Evolutionary conservation across 2,797 vertebrate genomes (phyloP).

Genomic region (Dendrocincla tyrannina): DNA sequence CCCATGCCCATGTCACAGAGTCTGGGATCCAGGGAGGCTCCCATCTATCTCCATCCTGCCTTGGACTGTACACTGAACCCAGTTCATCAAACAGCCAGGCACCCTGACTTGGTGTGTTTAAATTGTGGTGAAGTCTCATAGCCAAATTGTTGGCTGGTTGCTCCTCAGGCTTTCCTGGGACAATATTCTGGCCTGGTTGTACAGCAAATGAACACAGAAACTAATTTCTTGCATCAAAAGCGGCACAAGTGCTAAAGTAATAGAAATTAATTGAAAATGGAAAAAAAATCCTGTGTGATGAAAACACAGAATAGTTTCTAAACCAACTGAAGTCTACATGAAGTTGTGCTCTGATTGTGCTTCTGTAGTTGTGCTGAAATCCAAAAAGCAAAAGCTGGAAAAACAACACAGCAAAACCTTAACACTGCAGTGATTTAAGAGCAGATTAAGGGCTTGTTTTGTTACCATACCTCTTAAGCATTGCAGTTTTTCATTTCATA

Average conservation of each 20-base stretch:
- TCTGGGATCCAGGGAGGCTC: background rate
- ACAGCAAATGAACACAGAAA: background rate
- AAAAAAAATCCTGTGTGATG: background rate
- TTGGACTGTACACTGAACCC: background rate
- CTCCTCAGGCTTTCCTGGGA: background rate
- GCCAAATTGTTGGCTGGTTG: background rate
- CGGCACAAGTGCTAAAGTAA: background rate
- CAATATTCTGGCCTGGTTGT: background rate
- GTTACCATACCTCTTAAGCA: background rate
- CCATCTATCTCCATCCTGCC: background rate
- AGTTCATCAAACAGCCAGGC: background rate
- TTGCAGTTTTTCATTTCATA: background rate
- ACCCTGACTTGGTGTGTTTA: background rate
- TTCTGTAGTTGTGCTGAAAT: background rate
- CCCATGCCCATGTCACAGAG: accelerated
- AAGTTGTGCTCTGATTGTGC: background rate
- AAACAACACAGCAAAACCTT: background rate
- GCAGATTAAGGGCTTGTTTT: background rate
- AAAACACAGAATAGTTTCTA: background rate
- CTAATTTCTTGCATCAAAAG: background rate
- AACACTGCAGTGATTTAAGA: background rate
- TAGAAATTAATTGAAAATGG: background rate
- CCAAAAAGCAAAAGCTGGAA: background rate
- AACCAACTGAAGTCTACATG: background rate
- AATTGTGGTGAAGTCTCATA: background rate